Evolutionary conservation across 2,113 vertebrate genomes (phyloP), one percentile per base, ranked within the genome.

Genomic region (Cavia aperea): DNA sequence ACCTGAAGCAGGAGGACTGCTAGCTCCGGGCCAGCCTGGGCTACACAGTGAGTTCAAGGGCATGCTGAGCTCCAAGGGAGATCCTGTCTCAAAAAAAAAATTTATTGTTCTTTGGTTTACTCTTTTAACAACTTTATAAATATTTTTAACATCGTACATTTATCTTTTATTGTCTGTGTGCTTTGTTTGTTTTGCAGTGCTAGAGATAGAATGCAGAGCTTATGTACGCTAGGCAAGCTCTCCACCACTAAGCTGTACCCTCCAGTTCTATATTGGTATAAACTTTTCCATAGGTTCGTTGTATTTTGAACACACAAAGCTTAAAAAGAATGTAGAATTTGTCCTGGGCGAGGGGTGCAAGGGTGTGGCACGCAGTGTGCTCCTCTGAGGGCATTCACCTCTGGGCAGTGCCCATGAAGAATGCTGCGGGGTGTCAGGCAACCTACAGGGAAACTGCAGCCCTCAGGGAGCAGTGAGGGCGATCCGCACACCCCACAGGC

Each of bases 351-450:
- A 77, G 56, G 87, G 58, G 62, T 4, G 36, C n/a, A 33, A 70
- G 54, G 39, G 24, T 0, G 1, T 12, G 3, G 7, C 11, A 0
- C 3, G 18, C 15, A 56, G 10, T 4, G 1, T 1, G 21, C 54
- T 26, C 29, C 75, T 68, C 26, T 2, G 24, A 81, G 70, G 77
- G 51, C 4, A 13, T 5, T 3, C 13, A 36, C 26, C 14, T 72
- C 51, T 58, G 7, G 24, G 19, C 43, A 56, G 62, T 8, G 3
- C 7, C 26, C 18, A 33, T 15, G 63, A 15, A 13, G 31, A 36
- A 29, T 18, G 46, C 72, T 18, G 14, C 2, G 16, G 43, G 29
- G 11, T 1, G 1, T 4, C 6, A 11, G 84, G 36, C 33, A 79
- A 75, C 46, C 60, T 33, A 18, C 24, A 5, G 73, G 60, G 51